Conservation (phyloP, 2,113 vertebrate genomes). For the Capricornis sumatraensis region DNA sequence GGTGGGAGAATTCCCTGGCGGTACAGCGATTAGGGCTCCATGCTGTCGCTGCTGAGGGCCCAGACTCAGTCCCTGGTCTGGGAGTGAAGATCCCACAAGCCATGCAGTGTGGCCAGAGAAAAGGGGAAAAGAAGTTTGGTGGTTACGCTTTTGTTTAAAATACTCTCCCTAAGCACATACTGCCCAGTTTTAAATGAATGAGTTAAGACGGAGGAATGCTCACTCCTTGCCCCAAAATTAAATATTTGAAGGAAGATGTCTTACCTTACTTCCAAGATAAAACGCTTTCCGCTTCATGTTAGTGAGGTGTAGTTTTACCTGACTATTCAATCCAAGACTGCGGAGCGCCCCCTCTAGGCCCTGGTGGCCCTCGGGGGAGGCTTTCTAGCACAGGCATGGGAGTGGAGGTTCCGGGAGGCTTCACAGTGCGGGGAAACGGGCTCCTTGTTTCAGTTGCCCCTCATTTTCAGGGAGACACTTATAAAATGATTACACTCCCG, state of each 20-base stretch:
- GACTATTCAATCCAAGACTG: not conserved
- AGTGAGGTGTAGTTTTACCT: not conserved
- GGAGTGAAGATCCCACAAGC: not conserved
- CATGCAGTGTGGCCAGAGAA: too few relatives aligned
- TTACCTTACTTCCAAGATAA: conserved; percentile 15
- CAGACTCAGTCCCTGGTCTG: not conserved
- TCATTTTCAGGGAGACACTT: conserved; percentile 28
- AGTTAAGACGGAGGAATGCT: not conserved
- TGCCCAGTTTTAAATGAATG: not conserved
- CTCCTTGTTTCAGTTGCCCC: not conserved
- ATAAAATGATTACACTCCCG: not conserved
- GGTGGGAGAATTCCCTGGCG: not conserved
- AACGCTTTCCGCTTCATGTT: not conserved
- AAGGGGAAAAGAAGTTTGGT: not conserved
- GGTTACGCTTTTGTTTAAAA: conserved; percentile 10
- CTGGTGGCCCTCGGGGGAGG: rapidly evolving
- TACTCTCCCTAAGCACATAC: not conserved
- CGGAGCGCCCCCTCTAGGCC: not conserved
- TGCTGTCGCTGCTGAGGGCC: not conserved
- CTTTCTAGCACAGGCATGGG: not conserved
- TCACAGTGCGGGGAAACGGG: not conserved
- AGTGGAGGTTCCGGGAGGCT: not conserved
- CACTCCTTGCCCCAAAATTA: not conserved
- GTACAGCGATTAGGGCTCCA: not conserved
- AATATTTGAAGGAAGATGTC: not conserved